phyloP scores from a whole-genome alignment of 2,797 vertebrate genomes.

The Silurus lanzhouensis region DNA sequence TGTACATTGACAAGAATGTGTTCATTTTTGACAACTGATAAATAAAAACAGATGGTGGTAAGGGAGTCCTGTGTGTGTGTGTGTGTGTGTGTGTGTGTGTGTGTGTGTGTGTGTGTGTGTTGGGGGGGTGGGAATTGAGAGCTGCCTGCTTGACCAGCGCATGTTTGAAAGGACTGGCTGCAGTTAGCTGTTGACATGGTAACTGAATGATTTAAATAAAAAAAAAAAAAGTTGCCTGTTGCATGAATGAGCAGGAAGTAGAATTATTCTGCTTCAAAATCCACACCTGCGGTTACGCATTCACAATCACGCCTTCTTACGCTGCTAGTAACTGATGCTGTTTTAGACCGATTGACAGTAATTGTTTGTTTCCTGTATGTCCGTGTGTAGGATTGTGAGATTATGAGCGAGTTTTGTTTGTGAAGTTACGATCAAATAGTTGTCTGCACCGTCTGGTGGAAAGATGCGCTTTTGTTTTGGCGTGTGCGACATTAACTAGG shows the following conservation, averaged over 20 bases:
- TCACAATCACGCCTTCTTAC: background rate
- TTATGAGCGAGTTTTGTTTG: background rate
- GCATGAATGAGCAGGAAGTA: conserved; percentile 57
- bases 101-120: too few species aligned
- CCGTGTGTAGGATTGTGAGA: background rate
- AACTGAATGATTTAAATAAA: conserved; percentile 60
- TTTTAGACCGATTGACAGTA: background rate
- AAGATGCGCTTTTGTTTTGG: background rate
- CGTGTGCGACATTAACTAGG: background rate
- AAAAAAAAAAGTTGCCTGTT: conserved; percentile 46
- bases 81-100: background rate
- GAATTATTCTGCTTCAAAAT: conserved; percentile 47
- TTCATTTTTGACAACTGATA: background rate
- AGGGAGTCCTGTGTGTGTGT: background rate
- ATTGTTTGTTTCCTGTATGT: conserved; percentile 11
- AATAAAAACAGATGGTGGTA: conserved; percentile 23
- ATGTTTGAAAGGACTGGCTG: conserved; percentile 30
- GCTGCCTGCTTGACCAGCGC: background rate
- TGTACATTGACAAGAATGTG: background rate
- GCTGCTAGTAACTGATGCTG: background rate
- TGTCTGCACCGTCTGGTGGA: background rate
- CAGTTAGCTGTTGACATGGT: conserved; percentile 70
- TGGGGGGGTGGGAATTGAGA: background rate
- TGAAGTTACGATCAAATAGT: background rate
- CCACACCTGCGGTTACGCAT: conserved; percentile 6